Evolutionary conservation across 2,888 invertebrate genomes (phyloP).

Genomic region (Trisateles emortualis): DNA sequence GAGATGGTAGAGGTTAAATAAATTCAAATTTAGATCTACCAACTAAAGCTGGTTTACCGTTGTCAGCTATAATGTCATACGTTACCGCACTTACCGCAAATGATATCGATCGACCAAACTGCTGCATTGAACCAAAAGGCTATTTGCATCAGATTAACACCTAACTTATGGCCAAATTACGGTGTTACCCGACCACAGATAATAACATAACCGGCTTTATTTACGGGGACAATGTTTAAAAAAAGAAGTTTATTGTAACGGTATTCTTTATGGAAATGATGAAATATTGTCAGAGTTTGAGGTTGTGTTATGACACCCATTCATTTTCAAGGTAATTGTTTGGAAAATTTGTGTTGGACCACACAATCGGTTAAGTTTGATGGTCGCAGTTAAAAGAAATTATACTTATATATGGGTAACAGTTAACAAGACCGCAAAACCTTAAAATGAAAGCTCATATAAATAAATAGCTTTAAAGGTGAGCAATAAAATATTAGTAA

Average conservation of each 20-base stretch:
- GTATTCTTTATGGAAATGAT: conserved; percentile 56
- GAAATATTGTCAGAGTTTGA: conserved; percentile 45
- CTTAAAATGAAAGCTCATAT: conserved; percentile 3
- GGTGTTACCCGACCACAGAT: conserved; percentile 45
- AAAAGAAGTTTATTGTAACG: conserved; percentile 55
- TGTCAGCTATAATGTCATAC: conserved; percentile 18
- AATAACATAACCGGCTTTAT: conserved; percentile 57
- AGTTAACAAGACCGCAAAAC: conserved; percentile 15
- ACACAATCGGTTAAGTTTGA: conserved; percentile 20
- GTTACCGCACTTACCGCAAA: too few relatives aligned
- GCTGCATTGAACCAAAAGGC: conserved; percentile 37
- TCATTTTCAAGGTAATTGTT: conserved; percentile 41
- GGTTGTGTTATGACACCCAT: conserved; percentile 47
- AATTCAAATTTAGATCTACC: conserved; percentile 10
- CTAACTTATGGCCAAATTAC: conserved; percentile 72
- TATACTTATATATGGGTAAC: background rate
- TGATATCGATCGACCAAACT: conserved; percentile 34
- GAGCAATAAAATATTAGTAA: conserved; percentile 11
- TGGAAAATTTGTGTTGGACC: conserved; percentile 34
- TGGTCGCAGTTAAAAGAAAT: conserved; percentile 9
- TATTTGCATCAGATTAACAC: conserved; percentile 76
- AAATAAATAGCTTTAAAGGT: conserved; percentile 8
- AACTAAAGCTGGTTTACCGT: conserved; percentile 9
- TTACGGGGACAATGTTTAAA: conserved; percentile 53
- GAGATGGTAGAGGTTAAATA: conserved; percentile 7